These are phyloP conservation scores for Lottia scabra DNA, from an alignment of 2,888 invertebrate genomes.

Conservation along the genomic window DNA sequence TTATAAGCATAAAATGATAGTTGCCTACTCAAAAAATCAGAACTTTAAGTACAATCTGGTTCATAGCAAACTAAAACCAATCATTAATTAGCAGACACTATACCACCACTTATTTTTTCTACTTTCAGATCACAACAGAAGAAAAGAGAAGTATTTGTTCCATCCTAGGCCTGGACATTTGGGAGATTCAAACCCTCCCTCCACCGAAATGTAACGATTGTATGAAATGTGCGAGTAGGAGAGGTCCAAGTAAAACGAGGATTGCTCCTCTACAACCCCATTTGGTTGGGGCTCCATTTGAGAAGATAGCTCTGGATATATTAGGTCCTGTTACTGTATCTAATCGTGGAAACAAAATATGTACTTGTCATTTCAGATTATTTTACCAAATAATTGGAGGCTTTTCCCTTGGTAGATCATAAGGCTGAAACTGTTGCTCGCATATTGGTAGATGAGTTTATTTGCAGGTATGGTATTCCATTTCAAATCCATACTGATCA, in stretches of 20 bases:
- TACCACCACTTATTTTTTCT: no score
- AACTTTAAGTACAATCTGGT: no score
- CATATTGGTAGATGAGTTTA: neutral
- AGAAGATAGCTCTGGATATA: conserved; percentile 3
- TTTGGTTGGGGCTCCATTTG: neutral
- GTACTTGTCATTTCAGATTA: conserved; percentile 3
- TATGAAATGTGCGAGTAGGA: no score
- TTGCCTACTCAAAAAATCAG: no score
- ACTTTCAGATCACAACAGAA: no score
- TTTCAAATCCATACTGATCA: neutral
- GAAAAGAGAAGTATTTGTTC: no score
- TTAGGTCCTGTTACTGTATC: neutral
- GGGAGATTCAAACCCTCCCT: no score
- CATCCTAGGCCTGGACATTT: no score
- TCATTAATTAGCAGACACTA: no score
- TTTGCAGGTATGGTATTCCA: neutral
- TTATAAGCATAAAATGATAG: no score
- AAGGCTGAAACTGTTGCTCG: conserved; percentile 1
- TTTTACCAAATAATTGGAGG: conserved; percentile 5
- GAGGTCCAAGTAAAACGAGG: neutral
- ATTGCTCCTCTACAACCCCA: neutral
- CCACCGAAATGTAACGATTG: no score
- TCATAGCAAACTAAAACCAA: no score
- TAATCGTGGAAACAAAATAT: neutral
- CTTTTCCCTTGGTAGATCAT: neutral